Evolutionary conservation across 1,140 invertebrate species (phyloP).

Genomic region (Bombus waltoni): DNA sequence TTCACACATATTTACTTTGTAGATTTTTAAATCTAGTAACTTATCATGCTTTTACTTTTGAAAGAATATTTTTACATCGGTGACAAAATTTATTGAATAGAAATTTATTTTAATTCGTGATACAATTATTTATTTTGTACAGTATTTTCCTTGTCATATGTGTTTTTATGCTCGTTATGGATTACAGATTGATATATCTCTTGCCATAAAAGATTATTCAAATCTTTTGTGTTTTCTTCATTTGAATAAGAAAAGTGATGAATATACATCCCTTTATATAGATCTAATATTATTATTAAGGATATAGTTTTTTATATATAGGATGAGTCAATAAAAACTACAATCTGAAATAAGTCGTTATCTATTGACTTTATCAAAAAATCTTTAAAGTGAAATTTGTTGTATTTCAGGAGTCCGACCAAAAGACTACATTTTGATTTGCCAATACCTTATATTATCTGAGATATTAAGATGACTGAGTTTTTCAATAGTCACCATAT

Average conservation of each 20-base stretch:
- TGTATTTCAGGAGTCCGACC: too few relatives aligned
- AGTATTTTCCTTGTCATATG: constrained; percentile 2
- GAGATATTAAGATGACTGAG: too few relatives aligned
- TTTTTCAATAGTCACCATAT: too few relatives aligned
- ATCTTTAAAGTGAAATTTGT: too few relatives aligned
- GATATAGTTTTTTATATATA: not conserved
- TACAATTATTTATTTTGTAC: constrained; percentile 12
- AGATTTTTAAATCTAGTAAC: not conserved
- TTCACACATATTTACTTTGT: not conserved
- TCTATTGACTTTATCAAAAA: too few relatives aligned
- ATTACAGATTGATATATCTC: constrained; percentile 44
- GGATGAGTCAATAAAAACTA: too few relatives aligned
- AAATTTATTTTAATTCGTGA: constrained; percentile 9
- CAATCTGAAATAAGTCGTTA: too few relatives aligned
- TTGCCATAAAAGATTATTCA: constrained; percentile 47
- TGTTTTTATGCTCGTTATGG: not conserved
- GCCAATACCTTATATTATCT: too few relatives aligned
- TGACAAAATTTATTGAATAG: not conserved
- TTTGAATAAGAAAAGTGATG: constrained; percentile 48
- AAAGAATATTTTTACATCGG: not conserved
- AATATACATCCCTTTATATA: constrained; percentile 40
- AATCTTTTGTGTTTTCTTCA: constrained; percentile 10
- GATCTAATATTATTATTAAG: constrained; percentile 44
- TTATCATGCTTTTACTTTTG: not conserved
- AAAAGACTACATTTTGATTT: too few relatives aligned